These are phyloP conservation scores for Acleris laterana DNA, from an alignment of 2,888 invertebrate species.

Conservation along the genomic window DNA sequence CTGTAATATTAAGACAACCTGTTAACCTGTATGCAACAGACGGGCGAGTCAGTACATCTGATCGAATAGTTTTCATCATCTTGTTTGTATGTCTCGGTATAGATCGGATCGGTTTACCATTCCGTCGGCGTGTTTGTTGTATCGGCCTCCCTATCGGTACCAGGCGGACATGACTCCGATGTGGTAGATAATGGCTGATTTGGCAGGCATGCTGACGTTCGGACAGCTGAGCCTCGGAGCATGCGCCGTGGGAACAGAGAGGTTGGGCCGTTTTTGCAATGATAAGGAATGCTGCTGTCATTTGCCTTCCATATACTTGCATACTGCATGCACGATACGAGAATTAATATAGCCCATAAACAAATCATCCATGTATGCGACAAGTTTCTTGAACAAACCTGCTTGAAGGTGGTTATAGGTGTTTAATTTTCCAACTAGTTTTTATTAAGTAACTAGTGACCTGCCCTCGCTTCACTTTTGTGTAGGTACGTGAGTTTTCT, in stretches of 20 bases:
- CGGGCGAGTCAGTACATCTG: background rate
- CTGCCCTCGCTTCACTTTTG: too few relatives aligned
- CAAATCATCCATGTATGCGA: too few relatives aligned
- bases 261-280: background rate
- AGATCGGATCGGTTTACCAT: conserved; percentile 27
- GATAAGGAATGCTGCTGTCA: conserved; percentile 2
- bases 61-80: too few relatives aligned
- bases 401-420: too few relatives aligned
- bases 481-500: too few relatives aligned
- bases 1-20: too few relatives aligned
- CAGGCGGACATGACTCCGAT: conserved; percentile 22
- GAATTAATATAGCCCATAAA: background rate
- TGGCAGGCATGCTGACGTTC: conserved; percentile 16
- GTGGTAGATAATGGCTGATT: conserved; percentile 22
- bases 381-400: too few relatives aligned
- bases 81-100: conserved; percentile 25
- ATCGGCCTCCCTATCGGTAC: conserved; percentile 13
- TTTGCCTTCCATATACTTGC: background rate
- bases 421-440: too few relatives aligned
- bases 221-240: background rate
- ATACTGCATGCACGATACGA: background rate
- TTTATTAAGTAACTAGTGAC: too few relatives aligned
- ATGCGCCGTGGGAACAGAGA: conserved; percentile 19
- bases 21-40: background rate
- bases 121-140: conserved; percentile 40